Percentiles rank a stretch among this genome's conserved stretches.
Evolutionary conservation across 2,113 vertebrate species (phyloP).

Genomic region (Crotalus helleri): DNA sequence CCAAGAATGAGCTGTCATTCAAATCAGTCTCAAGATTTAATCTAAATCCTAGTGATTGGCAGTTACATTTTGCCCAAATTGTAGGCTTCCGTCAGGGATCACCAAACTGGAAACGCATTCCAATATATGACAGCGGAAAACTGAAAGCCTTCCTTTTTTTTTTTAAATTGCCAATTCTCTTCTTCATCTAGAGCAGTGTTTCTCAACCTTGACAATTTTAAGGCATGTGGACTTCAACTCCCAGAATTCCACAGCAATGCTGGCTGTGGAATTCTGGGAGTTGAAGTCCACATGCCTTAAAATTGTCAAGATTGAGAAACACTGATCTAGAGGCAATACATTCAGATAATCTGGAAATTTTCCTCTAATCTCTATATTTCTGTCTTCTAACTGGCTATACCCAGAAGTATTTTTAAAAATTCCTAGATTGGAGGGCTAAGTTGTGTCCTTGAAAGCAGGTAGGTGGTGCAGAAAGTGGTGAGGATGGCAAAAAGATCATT

Average conservation of each 20-base stretch:
- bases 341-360: background rate
- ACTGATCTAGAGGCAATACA: background rate
- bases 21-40: background rate
- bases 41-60: background rate
- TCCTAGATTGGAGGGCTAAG: background rate
- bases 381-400: background rate
- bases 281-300: too few species aligned
- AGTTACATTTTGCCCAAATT: background rate
- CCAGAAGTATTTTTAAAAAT: background rate
- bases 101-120: background rate
- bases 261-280: too few species aligned
- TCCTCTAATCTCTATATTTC: background rate
- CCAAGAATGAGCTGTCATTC: background rate
- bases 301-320: too few species aligned
- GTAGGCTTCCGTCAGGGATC: background rate
- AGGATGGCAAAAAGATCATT: too few species aligned
- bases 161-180: background rate
- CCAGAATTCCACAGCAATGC: too few species aligned
- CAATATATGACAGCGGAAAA: background rate
- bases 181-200: background rate
- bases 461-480: too few species aligned
- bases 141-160: background rate
- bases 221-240: too few species aligned
- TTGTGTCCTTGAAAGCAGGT: background rate
- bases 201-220: too few species aligned